Base-by-base conservation (phyloP, 2,113 vertebrate genomes). In the Sebastes fasciatus region DNA sequence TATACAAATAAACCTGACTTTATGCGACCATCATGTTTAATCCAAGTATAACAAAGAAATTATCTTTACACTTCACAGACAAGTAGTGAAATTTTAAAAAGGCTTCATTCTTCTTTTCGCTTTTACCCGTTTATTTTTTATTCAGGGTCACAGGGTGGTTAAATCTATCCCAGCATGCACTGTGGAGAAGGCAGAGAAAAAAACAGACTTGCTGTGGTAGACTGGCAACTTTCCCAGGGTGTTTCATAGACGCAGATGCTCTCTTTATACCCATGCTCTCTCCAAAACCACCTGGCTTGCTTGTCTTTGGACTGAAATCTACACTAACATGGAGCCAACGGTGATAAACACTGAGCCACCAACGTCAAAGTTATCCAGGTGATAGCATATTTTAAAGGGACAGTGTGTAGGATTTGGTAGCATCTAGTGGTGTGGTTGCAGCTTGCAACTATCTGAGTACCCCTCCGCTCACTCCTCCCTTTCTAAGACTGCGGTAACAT, bases 31-130 rank as follows among this genome's bases (percentile, higher is more conserved):
- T 51, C 9, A 23, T 11, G 66, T 52, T 52, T 52, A 4, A 77
- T 86, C 75, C 13, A 79, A 79, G 71, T 78, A 55, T 34, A 74
- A 63, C 57, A 70, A 61, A 76, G 34, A 81, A 79, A 74, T 79
- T 79, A 74, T 69, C 67, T 75, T 77, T 67, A 68, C 55, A 80
- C 62, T 79, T 76, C 13, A 87, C 51, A 70, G 48, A 62, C 13
- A 60, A 85, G n/a, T 63, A 34, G 34, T 34, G 34, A 34, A 34
- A 34, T 34, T 34, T 34, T 34, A 34, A 86, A 77, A 45, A 10
- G 8, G 13, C 21, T 45, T 83, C 5, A 21, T 67, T 79, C 8
- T 61, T 79, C 9, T 71, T 67, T n/a, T 62, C 66, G 34, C 77
- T n/a, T 55, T 79, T 16, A 68, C 5, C 23, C 1, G 4, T 72